Evolutionary conservation across 2,797 vertebrate genomes (phyloP).

Genomic region (Rhinatrema bivittatum): DNA sequence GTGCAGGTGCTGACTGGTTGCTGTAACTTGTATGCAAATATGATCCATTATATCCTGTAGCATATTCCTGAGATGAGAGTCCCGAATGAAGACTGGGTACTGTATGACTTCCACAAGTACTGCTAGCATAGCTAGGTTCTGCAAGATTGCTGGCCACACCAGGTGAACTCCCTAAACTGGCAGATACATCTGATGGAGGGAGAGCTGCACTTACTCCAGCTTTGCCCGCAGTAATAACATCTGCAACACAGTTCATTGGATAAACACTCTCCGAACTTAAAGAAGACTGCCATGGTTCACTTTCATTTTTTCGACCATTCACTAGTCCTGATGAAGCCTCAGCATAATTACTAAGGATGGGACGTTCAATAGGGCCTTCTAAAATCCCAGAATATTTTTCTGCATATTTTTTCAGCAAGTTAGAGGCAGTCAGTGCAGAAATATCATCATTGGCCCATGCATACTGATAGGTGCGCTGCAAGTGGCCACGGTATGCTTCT

Average conservation of each 20-base stretch:
- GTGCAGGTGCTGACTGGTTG: conserved; percentile 82
- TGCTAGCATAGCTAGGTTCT: conserved; percentile 89
- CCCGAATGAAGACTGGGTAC: conserved; percentile 87
- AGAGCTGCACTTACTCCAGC: conserved; percentile 85
- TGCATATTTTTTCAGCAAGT: conserved; percentile 96
- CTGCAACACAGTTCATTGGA: conserved; percentile 93
- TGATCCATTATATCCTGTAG: conserved; percentile 86
- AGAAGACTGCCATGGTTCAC: conserved; percentile 84
- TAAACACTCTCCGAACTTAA: conserved; percentile 83
- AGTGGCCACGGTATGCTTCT: conserved; percentile 91
- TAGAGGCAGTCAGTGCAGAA: conserved; percentile 95
- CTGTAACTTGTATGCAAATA: conserved; percentile 95
- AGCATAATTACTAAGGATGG: conserved; percentile 86
- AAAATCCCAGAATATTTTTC: conserved; percentile 98
- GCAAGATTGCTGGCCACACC: conserved; percentile 90
- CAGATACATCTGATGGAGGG: conserved; percentile 84
- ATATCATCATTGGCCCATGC: conserved; percentile 98
- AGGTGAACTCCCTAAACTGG: conserved; percentile 87
- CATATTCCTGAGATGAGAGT: conserved; percentile 96
- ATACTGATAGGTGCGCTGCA: conserved; percentile 96
- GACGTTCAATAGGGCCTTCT: conserved; percentile 86
- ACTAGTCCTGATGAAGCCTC: conserved; percentile 80
- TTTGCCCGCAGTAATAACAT: conserved; percentile 91
- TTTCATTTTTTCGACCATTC: conserved; percentile 91
- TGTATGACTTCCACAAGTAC: conserved; percentile 90